Base-by-base conservation (phyloP, 2,113 vertebrate genomes). In the Entelurus aequoreus region DNA sequence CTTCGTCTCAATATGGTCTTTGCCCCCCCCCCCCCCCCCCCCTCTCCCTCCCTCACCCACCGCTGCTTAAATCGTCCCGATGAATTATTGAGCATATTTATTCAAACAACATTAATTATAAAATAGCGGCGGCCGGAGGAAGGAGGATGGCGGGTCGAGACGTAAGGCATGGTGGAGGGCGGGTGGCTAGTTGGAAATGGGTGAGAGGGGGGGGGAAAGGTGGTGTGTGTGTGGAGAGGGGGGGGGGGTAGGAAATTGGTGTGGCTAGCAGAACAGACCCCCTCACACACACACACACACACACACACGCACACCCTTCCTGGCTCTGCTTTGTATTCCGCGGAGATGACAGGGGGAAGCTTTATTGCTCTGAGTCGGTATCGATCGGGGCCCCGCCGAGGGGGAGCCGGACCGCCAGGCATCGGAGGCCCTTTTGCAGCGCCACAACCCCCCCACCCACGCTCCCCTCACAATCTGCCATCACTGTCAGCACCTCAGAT, bases 351-450 rank as follows among this genome's bases (percentile, higher is more conserved):
- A 87, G 85, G 82, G 89, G 88, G 88, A 90, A 91, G 90, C 90
- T 92, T 92, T 92, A 91, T 92, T 90, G 90, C 90, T 92, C 87
- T 76, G 90, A 92, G 90, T 92, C 88, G 69, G 90, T 92, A 92
- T 92, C 90, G 90, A 92, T 92, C 90, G 90, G 90, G 90, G 90
- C 88, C 87, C 87, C 74, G 60, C 82, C 61, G 71, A 83, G 83
- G 80, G 90, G 87, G 61, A 86, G 79, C 77, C 77, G 83, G 88
- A 89, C 80, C 76, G 36, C 7, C 86, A 57, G 72, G 64, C 64
- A 62, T 73, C 72, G 76, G 82, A 89, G 85, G 86, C 86, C 76
- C 88, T 89, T 90, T 88, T 51, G 66, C 87, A 91, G 79, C 60
- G 35, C 67, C 28, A 61, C 52, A 7, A 50, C 40, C 38, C 9